Evolutionary conservation across 2,797 vertebrate species (phyloP).

Genomic region (Choloepus didactylus): DNA sequence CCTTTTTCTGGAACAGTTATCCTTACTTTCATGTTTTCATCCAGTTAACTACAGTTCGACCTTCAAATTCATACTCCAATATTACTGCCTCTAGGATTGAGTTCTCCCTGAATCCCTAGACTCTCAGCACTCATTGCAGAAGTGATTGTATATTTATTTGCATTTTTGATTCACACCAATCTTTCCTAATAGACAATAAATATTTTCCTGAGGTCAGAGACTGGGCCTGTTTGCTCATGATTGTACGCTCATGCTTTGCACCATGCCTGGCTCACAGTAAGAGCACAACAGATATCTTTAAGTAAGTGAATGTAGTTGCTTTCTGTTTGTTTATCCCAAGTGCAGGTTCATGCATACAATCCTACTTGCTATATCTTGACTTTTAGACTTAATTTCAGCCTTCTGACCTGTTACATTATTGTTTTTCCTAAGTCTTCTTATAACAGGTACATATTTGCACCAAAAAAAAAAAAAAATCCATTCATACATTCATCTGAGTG

Average conservation of each 20-base stretch:
- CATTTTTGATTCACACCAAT: not conserved
- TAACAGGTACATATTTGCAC: not conserved
- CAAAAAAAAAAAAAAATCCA: not conserved
- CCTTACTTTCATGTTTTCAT: not conserved
- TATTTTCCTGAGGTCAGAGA: not conserved
- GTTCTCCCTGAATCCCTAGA: not conserved
- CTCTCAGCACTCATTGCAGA: not conserved
- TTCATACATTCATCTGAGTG: not conserved
- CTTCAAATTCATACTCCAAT: not conserved
- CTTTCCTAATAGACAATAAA: not conserved
- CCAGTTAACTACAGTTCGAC: not conserved
- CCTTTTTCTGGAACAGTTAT: not conserved
- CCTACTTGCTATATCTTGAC: not conserved
- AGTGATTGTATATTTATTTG: not conserved
- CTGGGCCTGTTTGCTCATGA: not conserved
- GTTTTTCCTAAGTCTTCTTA: not conserved
- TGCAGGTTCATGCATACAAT: not conserved
- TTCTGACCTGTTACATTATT: slow-evolving; percentile 1
- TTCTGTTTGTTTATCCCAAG: not conserved
- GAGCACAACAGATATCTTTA: not conserved
- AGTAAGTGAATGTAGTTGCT: not conserved
- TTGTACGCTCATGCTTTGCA: not conserved
- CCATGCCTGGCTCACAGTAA: not conserved
- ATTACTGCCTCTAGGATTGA: not conserved
- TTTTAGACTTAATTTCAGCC: not conserved